Base-by-base conservation (phyloP, 2,113 vertebrate species). In the Psittacara wagleri region DNA sequence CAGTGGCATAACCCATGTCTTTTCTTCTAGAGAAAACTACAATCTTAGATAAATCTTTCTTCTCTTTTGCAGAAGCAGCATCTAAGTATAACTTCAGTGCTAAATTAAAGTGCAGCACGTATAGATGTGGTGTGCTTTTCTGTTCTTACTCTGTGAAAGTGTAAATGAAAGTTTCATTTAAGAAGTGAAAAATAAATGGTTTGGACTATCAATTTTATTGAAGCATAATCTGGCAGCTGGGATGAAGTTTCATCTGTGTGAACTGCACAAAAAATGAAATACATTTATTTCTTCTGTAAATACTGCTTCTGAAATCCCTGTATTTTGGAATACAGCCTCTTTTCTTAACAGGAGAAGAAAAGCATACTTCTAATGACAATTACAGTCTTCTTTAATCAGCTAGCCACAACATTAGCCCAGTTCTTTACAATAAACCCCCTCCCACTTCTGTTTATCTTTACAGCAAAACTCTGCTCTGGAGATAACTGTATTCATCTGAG, bases 1-100 rank as follows among this genome's bases (percentile, higher is more conserved):
- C 31, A 49, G 49, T 24, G 33, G 10, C 39, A 35, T 7, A 77
- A 83, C 39, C 17, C 0, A 1, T 1, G 1, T 44, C 2, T 51
- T 69, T 63, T 78, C 52, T 70, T 48, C 29, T 25, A 31, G 9
- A 66, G 23, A 70, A 94, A 72, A 72, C 25, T 13, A 16, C 24
- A 66, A 76, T 5, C 11, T 73, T 52, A 54, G 17, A 28, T 9
- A 24, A n/a, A 75, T 52, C 35, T 49, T 88, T 44, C 48, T 78
- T 24, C 14, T 88, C 19, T 88, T 91, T 8, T 75, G 46, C 41
- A 79, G 51, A 67, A 91, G 51, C 23, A 83, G 15, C 54, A 43
- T 25, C 14, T 57, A 33, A 55, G 31, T 19, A 23, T 24, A 79
- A 75, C 5, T 39, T 73, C 22, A n/a, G 15, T 18, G 31, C 31